phyloP scores from a whole-genome alignment of 1,140 invertebrate genomes.

The Heterodera carotae region DNA sequence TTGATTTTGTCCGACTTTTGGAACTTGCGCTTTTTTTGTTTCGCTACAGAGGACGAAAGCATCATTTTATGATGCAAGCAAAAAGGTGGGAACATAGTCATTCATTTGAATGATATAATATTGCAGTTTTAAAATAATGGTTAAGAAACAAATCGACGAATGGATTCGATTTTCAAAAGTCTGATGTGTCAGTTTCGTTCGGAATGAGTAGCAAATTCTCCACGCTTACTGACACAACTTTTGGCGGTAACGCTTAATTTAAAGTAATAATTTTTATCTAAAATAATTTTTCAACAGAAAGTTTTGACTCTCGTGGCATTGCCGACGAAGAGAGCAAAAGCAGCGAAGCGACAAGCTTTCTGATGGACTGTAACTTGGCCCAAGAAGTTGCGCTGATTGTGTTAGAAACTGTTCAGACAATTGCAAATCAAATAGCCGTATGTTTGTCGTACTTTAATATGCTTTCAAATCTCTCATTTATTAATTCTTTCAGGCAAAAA shows the following conservation, averaged over 20 bases:
- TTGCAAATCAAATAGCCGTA: constrained; percentile 77
- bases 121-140: neutral
- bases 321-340: neutral
- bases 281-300: neutral
- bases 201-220: constrained; percentile 38
- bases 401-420: constrained; percentile 81
- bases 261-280: neutral
- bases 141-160: neutral
- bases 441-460: constrained; percentile 67
- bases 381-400: constrained; percentile 85
- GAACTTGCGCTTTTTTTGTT: constrained; percentile 56
- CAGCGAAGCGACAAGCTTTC: constrained; percentile 29
- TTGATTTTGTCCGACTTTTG: constrained; percentile 56
- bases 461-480: neutral
- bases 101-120: too few relatives aligned
- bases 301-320: neutral
- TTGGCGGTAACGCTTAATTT: neutral
- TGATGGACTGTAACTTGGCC: constrained; percentile 73
- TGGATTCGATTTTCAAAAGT: constrained; percentile 3
- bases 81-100: constrained; percentile 45
- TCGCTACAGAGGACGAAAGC: constrained; percentile 39
- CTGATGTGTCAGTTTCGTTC: neutral
- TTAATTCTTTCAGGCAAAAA: constrained; percentile 20
- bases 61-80: constrained; percentile 43
- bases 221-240: neutral